Base-by-base conservation (phyloP, 2,888 invertebrate genomes). In the Ashinkailepas kermadecensis region DNA sequence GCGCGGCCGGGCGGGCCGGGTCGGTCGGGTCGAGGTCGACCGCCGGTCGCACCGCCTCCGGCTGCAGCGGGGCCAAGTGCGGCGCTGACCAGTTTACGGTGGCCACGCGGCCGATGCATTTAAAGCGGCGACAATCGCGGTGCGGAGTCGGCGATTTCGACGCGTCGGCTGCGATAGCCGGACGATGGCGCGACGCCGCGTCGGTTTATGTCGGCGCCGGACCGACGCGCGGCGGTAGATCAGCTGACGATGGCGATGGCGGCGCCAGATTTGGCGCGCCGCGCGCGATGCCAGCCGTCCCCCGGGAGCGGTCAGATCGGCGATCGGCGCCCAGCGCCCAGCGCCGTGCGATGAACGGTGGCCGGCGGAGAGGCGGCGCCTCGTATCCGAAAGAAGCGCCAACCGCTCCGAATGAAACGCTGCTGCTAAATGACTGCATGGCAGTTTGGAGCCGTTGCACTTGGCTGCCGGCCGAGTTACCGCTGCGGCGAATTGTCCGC, bases 71-170 rank as follows among this genome's bases (percentile, higher is more conserved):
- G 4, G 39, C 39, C 39, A 39, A 39, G 39, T 39, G 39, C 39
- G 39, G 4, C 67, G 13, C 11, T 21, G 23, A 25, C 67, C 67
- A 25, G 67, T 67, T 23, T 23, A 67, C 67, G 67, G 23, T 13
- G 67, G 25, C 23, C 25, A 25, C 67, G 23, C 23, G n/a, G 23
- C n/a, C 67, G 67, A 67, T 67, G 67, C 23, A 67, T 67, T 67
- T 67, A 67, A 67, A 67, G 67, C 67, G 67, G 10, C 67, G 67
- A 67, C 67, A 67, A 67, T 67, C 12, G 67, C 67, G 67, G 67
- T 23, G 65, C 67, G 67, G 23, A 23, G 67, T 23, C n/a, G 67
- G n/a, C 67, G 67, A 25, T 67, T 25, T 39, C 39, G 39, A 39
- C 39, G 39, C 39, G 39, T 39, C 39, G 39, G 39, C 39, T 39